phyloP scores from a whole-genome alignment of 2,797 vertebrate genomes.

The Enteromius viviparus region DNA sequence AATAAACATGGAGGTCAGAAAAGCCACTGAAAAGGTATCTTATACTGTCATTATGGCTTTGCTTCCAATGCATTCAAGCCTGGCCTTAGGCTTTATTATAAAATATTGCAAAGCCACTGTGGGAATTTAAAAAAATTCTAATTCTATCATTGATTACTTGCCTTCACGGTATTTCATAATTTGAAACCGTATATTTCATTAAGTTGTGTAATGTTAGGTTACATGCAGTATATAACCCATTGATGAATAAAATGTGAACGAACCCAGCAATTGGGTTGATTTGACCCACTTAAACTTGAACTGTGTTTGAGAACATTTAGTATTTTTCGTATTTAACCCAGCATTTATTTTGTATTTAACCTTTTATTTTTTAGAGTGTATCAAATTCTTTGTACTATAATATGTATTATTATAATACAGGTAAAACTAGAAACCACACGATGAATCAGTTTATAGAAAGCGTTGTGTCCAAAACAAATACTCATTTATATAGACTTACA shows the following conservation, averaged over 20 bases:
- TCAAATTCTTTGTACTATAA: background rate
- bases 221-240: background rate
- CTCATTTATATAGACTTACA: background rate
- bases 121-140: background rate
- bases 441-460: background rate
- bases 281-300: no score
- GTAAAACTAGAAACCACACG: background rate
- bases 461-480: background rate
- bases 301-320: no score
- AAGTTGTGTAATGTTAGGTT: background rate
- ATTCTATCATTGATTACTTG: background rate
- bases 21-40: background rate
- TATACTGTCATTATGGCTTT: conserved; percentile 2
- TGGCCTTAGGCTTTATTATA: background rate
- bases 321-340: no score
- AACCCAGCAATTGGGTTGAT: no score
- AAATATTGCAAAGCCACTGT: background rate
- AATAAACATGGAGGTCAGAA: conserved; percentile 6
- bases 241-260: no score
- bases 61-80: background rate
- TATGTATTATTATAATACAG: background rate
- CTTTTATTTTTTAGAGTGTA: no score
- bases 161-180: background rate
- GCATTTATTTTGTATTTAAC: no score
- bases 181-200: background rate